Percentiles rank a stretch among this genome's conserved stretches.
Evolutionary conservation across 2,113 vertebrate species (phyloP).

Genomic region (Sminthopsis crassicaudata): DNA sequence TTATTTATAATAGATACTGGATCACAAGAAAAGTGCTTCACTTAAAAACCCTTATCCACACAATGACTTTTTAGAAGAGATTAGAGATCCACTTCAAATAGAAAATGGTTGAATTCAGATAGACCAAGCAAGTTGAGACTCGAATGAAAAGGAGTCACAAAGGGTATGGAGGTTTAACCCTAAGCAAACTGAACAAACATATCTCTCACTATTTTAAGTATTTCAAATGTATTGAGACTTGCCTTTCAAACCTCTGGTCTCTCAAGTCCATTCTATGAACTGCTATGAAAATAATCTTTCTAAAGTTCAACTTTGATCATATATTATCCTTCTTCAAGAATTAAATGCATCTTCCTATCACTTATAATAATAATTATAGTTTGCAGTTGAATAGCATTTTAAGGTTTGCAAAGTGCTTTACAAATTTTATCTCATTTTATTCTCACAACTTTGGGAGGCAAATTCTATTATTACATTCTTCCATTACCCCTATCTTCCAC

Average conservation of each 20-base stretch:
- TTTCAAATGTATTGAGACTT: background rate
- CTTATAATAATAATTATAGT: background rate
- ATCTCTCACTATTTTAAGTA: background rate
- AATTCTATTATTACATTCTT: background rate
- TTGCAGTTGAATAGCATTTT: background rate
- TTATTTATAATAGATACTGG: conserved; percentile 4
- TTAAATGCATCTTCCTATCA: background rate
- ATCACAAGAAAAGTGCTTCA: conserved; percentile 2
- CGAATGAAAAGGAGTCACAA: background rate
- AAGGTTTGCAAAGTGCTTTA: background rate
- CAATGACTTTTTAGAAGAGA: conserved; percentile 7
- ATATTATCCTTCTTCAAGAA: background rate
- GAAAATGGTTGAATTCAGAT: background rate
- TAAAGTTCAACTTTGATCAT: background rate
- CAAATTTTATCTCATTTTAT: background rate
- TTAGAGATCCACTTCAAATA: background rate
- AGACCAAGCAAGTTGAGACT: background rate
- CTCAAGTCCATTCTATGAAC: background rate
- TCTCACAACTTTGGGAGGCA: background rate
- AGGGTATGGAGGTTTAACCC: background rate
- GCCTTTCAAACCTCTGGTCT: background rate
- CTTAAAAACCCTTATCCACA: background rate
- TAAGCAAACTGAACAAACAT: background rate
- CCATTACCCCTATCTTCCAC: background rate
- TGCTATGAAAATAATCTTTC: background rate